Evolutionary conservation across 2,113 vertebrate genomes (phyloP).

Genomic region (Protomyctophum bolini): DNA sequence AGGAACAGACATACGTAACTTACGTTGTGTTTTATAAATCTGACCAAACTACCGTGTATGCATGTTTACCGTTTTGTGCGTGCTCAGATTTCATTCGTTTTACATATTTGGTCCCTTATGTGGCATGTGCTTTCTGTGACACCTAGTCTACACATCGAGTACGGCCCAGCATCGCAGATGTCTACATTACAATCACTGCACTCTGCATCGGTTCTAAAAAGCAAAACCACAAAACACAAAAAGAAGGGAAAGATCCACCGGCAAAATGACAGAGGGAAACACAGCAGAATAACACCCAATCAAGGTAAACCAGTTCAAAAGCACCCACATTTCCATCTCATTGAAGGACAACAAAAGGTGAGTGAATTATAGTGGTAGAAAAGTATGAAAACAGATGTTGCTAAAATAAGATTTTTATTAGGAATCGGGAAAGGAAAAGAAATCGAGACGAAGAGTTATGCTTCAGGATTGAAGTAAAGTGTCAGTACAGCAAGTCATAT

Average conservation of each 20-base stretch:
- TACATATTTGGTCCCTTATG: no score
- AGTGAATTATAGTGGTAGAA: not conserved
- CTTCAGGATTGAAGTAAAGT: not conserved
- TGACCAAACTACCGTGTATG: no score
- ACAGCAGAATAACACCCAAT: not conserved
- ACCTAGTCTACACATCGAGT: no score
- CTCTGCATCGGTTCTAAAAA: not conserved
- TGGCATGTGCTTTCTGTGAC: no score
- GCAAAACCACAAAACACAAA: not conserved
- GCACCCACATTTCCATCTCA: not conserved
- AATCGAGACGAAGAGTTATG: not conserved
- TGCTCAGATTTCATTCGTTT: no score
- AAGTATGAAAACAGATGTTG: no score
- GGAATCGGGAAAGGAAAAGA: constrained; percentile 22
- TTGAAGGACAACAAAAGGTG: not conserved
- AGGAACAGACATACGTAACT: no score
- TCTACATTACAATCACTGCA: not conserved
- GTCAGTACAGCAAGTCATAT: constrained; percentile 12
- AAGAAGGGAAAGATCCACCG: not conserved
- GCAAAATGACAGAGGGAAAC: not conserved
- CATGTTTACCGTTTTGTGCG: no score
- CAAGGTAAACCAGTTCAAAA: not conserved
- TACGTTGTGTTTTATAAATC: no score
- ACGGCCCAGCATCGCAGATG: no score
- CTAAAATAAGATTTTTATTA: constrained; percentile 5